These are phyloP conservation scores for Polymixis lichenea DNA, from an alignment of 2,888 invertebrate species.

Conservation along the genomic window DNA sequence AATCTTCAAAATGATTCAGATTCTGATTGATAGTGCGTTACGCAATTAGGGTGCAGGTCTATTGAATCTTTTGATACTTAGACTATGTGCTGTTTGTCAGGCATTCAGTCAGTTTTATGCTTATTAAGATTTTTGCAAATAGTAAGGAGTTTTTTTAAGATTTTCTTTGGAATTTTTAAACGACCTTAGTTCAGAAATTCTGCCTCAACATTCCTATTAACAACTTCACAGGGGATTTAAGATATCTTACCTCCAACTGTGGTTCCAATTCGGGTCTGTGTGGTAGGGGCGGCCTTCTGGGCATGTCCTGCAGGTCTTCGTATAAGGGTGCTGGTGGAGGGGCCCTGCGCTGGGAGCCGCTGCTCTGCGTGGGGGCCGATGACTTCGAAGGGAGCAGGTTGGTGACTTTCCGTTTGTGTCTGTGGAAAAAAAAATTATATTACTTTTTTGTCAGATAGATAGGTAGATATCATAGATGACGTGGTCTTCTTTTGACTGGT, in stretches of 20 bases:
- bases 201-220: background rate
- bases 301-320: slow-evolving; percentile 94
- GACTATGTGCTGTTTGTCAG: background rate
- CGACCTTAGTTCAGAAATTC: background rate
- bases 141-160: background rate
- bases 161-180: background rate
- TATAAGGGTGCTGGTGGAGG: slow-evolving; percentile 92
- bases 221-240: no score
- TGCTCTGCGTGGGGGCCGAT: slow-evolving; percentile 89
- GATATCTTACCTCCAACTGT: slow-evolving; percentile 83
- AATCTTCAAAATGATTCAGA: no score
- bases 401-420: slow-evolving; percentile 96
- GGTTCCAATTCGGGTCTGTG: slow-evolving; percentile 87
- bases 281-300: slow-evolving; percentile 88
- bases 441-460: background rate
- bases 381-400: slow-evolving; percentile 96
- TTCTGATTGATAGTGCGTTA: no score
- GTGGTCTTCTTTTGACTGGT: background rate
- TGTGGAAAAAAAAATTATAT: slow-evolving; percentile 89
- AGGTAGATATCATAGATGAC: background rate
- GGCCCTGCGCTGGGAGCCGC: slow-evolving; percentile 88
- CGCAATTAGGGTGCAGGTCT: background rate
- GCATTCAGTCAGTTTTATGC: background rate
- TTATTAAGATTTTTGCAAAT: background rate
- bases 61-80: background rate